Evolutionary conservation across 2,113 vertebrate genomes (phyloP), one percentile per base, ranked within the genome.

Genomic region (Ascaphus truei): DNA sequence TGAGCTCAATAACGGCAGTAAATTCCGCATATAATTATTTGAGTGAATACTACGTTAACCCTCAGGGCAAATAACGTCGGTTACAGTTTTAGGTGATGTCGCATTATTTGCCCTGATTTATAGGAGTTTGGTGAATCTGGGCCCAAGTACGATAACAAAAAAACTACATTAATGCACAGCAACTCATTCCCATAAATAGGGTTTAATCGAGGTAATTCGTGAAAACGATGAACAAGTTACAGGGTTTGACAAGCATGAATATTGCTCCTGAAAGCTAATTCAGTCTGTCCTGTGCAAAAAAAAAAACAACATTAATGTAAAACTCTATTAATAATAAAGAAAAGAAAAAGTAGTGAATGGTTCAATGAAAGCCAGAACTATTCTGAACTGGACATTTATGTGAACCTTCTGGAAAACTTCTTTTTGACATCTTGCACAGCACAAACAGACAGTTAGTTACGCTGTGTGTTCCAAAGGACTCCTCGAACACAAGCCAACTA

Each of bases 391-490:
- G 55, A 62, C 58, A 16, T 73, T 77, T 66, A 56, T 67, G 43
- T 66, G 75, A 81, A 58, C 57, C 72, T 78, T 71, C 72, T 81
- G 65, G 80, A 80, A 83, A 25, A 52, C 9, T 31, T 66, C 15
- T 47, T 78, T 81, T 78, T 80, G 81, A 74, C 64, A 78, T 60
- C 50, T 72, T 62, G 62, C 0, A 0, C 71, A 61, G 73, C 51
- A 39, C 71, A 75, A 71, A 53, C 62, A 68, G 64, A 37, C 36
- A 83, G 74, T 41, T 63, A 20, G 5, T 41, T 77, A 63, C 7
- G 1, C 51, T 45, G 16, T 2, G 0, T 47, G 68, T 58, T 80
- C 12, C 53, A 55, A 61, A 62, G 7, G 65, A 58, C 4, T 7
- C 22, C 11, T 68, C 62, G 31, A 45, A 48, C 69, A 45, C 72